phyloP scores from a whole-genome alignment of 2,797 vertebrate genomes.

The Rhyacichthys aspro region DNA sequence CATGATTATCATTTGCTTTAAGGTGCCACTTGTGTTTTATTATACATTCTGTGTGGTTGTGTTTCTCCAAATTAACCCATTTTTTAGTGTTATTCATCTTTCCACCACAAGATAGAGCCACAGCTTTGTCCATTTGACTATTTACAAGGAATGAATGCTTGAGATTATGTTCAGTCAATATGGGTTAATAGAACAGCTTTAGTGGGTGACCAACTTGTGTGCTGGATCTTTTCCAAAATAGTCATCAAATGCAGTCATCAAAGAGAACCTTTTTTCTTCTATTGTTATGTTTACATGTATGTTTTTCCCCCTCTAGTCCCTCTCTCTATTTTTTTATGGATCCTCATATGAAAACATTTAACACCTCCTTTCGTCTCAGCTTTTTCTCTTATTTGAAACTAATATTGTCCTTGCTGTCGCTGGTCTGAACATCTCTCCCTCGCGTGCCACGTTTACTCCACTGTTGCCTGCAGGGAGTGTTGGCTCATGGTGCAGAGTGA shows the following conservation, averaged over 20 bases:
- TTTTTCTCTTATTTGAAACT: conserved; percentile 30
- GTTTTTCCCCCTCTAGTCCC: too few species aligned
- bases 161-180: conserved; percentile 15
- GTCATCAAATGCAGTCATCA: too few species aligned
- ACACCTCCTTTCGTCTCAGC: background rate
- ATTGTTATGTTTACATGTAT: too few species aligned
- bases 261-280: too few species aligned
- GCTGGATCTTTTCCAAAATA: too few species aligned
- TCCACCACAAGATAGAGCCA: conserved; percentile 74
- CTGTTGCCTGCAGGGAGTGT: conserved; percentile 59
- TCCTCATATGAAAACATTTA: too few species aligned
- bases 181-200: conserved; percentile 41
- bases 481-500: conserved; percentile 45
- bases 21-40: conserved; percentile 1
- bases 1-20: too few species aligned
- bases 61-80: background rate
- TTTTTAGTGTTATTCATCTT: conserved; percentile 16
- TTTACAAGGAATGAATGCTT: conserved; percentile 28
- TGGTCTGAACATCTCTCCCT: conserved; percentile 18
- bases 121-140: conserved; percentile 34
- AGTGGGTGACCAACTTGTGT: conserved; percentile 37
- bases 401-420: conserved; percentile 32
- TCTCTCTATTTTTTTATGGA: too few species aligned
- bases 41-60: background rate
- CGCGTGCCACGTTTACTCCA: conserved; percentile 1